Evolutionary conservation across 2,113 vertebrate species (phyloP).

Genomic region (Pseudopipra pipra): DNA sequence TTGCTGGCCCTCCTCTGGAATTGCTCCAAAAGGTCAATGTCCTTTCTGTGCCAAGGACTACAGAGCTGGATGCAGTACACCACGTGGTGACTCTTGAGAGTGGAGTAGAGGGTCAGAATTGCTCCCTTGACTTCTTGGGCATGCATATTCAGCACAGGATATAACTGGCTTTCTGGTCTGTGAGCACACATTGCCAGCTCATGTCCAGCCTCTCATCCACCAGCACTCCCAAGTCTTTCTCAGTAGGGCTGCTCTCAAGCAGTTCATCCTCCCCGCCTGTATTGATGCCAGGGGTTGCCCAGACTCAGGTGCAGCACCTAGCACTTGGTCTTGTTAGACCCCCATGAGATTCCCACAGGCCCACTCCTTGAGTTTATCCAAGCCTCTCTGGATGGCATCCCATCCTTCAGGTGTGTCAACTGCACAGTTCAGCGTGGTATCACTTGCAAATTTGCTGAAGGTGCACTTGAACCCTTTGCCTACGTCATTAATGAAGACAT

Average conservation of each 20-base stretch:
- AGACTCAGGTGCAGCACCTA: not conserved
- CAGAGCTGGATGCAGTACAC: not conserved
- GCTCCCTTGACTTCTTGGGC: not conserved
- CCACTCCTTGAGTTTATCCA: accelerated
- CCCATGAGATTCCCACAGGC: not conserved
- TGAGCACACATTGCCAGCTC: not conserved
- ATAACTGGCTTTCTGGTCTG: not conserved
- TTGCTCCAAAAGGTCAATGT: not conserved
- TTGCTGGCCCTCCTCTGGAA: not conserved
- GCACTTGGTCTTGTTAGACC: not conserved
- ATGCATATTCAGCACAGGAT: not conserved
- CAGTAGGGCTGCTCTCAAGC: not conserved
- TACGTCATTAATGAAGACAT: not conserved
- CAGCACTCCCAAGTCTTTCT: not conserved
- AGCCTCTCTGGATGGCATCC: not conserved
- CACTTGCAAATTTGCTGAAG: not conserved
- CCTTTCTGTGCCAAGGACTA: too few species aligned
- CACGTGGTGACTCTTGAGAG: not conserved
- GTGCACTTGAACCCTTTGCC: not conserved
- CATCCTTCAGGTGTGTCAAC: not conserved
- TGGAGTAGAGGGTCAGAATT: not conserved
- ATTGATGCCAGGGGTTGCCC: accelerated
- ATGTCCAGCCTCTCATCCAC: not conserved
- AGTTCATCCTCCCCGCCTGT: not conserved
- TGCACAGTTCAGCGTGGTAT: too few species aligned